Percentiles rank a stretch among this genome's conserved stretches.
Conservation (phyloP, 1,140 invertebrate genomes). For the Oedothorax gibbosus region DNA sequence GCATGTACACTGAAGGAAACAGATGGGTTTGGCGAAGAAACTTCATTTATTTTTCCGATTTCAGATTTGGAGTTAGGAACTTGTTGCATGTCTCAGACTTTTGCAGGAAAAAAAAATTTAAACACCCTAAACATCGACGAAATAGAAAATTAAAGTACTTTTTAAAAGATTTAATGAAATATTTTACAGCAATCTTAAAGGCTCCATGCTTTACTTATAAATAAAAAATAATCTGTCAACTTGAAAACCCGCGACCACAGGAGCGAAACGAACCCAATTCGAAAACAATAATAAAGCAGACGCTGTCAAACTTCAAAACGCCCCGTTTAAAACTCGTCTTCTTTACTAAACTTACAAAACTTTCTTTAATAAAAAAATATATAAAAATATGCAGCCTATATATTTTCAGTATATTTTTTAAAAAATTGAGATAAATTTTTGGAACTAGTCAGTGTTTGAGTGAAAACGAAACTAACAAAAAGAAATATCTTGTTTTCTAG, state of each 20-base stretch:
- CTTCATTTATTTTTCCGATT: background rate
- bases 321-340: constrained; percentile 11
- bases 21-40: background rate
- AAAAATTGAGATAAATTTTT: too few relatives aligned
- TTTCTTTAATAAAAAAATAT: background rate
- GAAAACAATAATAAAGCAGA: constrained; percentile 35
- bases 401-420: too few relatives aligned
- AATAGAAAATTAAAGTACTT: background rate
- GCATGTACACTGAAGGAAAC: background rate
- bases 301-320: constrained; percentile 40
- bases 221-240: too few relatives aligned
- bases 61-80: background rate
- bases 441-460: too few relatives aligned
- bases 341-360: background rate
- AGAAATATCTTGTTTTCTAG: too few relatives aligned
- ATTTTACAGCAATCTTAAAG: background rate
- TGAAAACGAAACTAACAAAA: too few relatives aligned
- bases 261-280: background rate
- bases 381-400: too few relatives aligned
- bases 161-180: background rate
- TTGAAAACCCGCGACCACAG: too few relatives aligned
- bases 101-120: background rate
- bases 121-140: background rate
- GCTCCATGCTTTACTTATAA: background rate
- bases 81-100: background rate